Evolutionary conservation across 2,888 invertebrate genomes (phyloP), one percentile per base, ranked within the genome.

Genomic region (Clusia tigrina): DNA sequence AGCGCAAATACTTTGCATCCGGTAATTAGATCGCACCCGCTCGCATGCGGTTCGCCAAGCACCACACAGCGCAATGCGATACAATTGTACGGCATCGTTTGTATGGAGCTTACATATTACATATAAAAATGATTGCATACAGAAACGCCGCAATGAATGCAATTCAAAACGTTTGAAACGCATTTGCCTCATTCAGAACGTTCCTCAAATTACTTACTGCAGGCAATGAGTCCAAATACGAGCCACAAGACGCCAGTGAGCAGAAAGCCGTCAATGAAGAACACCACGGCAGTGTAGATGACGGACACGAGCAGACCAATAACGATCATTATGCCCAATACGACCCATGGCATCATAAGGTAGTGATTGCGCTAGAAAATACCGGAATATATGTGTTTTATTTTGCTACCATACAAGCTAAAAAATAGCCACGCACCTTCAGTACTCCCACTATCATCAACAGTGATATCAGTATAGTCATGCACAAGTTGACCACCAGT

Each of bases 321-420:
- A 9, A 90, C 90, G 56, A 93, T 86, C 86, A 94, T 90, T 62
- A 93, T 88, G 2, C 93, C 93, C 57, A 94, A 86, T 54, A 92
- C 88, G 38, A 94, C 91, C 91, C 92, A 94, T 5, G 93, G 93
- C 59, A 93, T 86, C 92, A 94, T 93, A 76, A 92, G 82, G 85
- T 90, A 91, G 74, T 91, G 90, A 76, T 92, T 91, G 75, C 90
- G 87, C 93, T 93, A 86, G 83, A 46, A 62, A 62, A 25, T 58
- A 26, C 38, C 66, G 66, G 61, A 32, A 60, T 15, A 20, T 23
- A 23, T 46, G 25, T 37, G n/a, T 53, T 52, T 52, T 62, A 24
- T 15, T 32, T n/a, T n/a, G n/a, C n/a, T n/a, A n/a, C n/a, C n/a
- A n/a, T n/a, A n/a, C 6, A 32, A 32, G 32, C 6, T 32, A 12